Evolutionary conservation across 2,113 vertebrate genomes (phyloP).

Genomic region (Zosterops lateralis): DNA sequence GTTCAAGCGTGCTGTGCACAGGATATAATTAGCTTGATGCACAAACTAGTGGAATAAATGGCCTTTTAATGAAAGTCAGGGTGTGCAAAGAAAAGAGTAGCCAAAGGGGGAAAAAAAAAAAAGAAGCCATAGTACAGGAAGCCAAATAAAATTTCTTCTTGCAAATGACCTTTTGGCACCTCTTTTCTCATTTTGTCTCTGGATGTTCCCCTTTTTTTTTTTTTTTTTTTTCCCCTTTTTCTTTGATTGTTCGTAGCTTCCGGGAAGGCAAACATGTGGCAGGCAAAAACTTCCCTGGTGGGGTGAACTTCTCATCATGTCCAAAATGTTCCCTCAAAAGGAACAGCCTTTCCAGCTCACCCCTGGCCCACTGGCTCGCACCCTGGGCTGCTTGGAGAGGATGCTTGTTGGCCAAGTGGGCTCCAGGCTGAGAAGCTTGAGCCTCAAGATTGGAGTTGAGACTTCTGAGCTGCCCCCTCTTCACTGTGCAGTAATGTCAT

Average conservation of each 20-base stretch:
- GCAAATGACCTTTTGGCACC: not conserved
- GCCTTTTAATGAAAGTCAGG: not conserved
- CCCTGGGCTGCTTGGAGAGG: not conserved
- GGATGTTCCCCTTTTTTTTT: not conserved
- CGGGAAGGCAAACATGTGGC: not conserved
- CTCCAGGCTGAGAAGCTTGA: not conserved
- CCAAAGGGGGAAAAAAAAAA: not conserved
- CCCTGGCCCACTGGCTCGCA: not conserved
- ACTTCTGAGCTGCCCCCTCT: not conserved
- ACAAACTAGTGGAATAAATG: conserved; percentile 18
- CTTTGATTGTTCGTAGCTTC: not conserved
- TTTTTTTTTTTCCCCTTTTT: accelerated
- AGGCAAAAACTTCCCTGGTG: not conserved
- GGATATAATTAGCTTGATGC: conserved; percentile 48
- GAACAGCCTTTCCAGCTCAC: not conserved
- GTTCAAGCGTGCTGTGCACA: not conserved
- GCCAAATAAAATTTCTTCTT: not conserved
- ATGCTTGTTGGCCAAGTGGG: accelerated
- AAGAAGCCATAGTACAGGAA: not conserved
- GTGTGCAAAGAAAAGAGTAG: not conserved
- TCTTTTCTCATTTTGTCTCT: not conserved
- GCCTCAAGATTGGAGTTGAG: not conserved
- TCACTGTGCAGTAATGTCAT: not conserved
- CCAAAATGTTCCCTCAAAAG: not conserved
- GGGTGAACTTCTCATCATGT: not conserved